Evolutionary conservation across 2,113 vertebrate species (phyloP).

Genomic region (Micromys minutus): DNA sequence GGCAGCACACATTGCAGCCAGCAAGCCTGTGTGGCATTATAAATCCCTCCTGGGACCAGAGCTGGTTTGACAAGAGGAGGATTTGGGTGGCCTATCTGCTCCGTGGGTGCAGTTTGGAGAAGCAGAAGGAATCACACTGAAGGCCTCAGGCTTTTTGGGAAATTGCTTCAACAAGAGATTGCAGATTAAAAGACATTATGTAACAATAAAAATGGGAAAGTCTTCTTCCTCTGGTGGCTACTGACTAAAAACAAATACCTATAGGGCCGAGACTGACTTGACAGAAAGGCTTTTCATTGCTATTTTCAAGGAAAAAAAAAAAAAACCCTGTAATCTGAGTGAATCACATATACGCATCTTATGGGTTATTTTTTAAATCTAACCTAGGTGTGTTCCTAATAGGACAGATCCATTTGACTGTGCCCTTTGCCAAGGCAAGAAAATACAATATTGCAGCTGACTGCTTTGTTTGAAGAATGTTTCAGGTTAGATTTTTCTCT

Average conservation of each 20-base stretch:
- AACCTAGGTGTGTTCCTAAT: neutral
- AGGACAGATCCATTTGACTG: neutral
- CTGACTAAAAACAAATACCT: neutral
- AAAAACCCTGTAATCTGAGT: neutral
- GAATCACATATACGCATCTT: neutral
- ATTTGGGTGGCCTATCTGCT: neutral
- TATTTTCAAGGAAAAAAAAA: constrained; percentile 34
- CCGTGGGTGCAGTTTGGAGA: neutral
- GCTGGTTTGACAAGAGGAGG: neutral
- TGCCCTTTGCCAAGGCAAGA: constrained; percentile 2
- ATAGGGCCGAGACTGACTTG: neutral
- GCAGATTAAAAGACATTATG: constrained; percentile 13
- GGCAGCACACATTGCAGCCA: neutral
- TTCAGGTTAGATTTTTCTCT: constrained; percentile 41
- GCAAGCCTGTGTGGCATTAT: neutral
- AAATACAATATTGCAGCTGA: neutral
- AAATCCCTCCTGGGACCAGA: neutral
- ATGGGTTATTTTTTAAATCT: neutral
- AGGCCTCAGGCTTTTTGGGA: neutral
- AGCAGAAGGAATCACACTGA: neutral
- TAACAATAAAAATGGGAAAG: constrained; percentile 31
- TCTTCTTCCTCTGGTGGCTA: constrained; percentile 1
- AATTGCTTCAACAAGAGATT: neutral
- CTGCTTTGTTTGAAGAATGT: constrained; percentile 20
- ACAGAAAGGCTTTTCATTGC: neutral